Base-by-base conservation (phyloP, 2,797 vertebrate genomes). In the Dromococcyx pavoninus region DNA sequence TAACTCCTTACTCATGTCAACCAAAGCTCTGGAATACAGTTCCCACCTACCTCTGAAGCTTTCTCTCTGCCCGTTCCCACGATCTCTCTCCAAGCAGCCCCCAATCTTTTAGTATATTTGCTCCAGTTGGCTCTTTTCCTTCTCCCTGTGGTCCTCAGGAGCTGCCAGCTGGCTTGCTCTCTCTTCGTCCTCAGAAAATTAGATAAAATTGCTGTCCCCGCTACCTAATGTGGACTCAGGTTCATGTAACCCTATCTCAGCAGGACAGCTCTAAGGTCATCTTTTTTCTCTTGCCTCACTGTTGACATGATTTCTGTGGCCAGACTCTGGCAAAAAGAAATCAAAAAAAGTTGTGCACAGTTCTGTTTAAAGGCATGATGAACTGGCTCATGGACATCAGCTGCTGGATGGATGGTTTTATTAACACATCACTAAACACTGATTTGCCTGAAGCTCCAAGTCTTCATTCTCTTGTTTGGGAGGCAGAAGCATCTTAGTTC, bases 161-260 rank as follows among this genome's bases (percentile, higher is more conserved):
- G 46, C 79, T 94, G 93, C 95, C 95, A 96, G 95, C 96, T 97
- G 95, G 96, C 93, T 46, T 69, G 74, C 12, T 94, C 61, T 78
- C 53, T 67, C 0, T 7, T 89, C 86, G 93, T 93, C 92, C 75
- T 89, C 75, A 87, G 84, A 92, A 94, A 95, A 92, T 74, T 41
- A 87, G 72, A 95, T 67, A 92, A 33, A 92, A 30, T 89, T 95
- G 37, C 72, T 94, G 72, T 95, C 96, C 95, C 75, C 72, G 80
- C 91, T 89, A 91, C 87, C 86, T 92, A 89, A 83, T 48, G 50
- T 2, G 1, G 60, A 95, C 61, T 87, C 92, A 95, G 86, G 93
- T 94, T 93, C 92, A 18, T 39, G 69, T 78, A 95, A 94, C 43
- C 17, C 16, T 43, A 88, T 92, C 91, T 80, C 81, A 89, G 67